Conservation (phyloP, 2,113 vertebrate genomes). For the Cranoglanis bouderius region DNA sequence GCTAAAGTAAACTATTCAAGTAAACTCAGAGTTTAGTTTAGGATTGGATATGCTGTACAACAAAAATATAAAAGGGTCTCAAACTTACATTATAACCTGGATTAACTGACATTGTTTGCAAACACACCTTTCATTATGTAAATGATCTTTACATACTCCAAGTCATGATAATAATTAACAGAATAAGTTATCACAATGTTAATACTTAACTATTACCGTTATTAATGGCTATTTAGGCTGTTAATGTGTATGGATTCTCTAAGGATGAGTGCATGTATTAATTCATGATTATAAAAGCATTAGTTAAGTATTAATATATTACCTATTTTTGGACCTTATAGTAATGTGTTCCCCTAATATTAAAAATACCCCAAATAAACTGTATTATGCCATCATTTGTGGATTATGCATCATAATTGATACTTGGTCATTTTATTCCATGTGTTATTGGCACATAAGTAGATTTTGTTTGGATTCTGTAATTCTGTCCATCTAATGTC, state of each 20-base stretch:
- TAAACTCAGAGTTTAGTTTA: background rate
- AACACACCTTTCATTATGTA: background rate
- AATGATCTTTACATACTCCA: background rate
- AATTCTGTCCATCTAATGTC: background rate
- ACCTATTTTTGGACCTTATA: background rate
- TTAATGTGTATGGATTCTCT: background rate
- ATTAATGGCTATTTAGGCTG: background rate
- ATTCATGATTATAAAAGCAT: background rate
- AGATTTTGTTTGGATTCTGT: background rate
- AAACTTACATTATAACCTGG: background rate
- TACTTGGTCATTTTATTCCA: background rate
- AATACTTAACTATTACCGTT: background rate
- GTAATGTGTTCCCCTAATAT: background rate
- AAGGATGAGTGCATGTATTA: background rate
- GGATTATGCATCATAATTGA: background rate
- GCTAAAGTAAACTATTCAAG: background rate
- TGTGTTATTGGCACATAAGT: background rate
- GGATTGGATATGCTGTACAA: background rate
- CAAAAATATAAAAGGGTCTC: background rate
- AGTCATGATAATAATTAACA: background rate
- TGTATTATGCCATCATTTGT: too few species aligned
- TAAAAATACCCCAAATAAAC: background rate
- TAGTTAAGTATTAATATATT: background rate
- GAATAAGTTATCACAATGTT: background rate
- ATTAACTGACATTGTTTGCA: background rate